Percentiles rank a stretch among this genome's conserved stretches.
Evolutionary conservation across 1,140 invertebrate species (phyloP).

Genomic region (Rhopalosiphum padi): DNA sequence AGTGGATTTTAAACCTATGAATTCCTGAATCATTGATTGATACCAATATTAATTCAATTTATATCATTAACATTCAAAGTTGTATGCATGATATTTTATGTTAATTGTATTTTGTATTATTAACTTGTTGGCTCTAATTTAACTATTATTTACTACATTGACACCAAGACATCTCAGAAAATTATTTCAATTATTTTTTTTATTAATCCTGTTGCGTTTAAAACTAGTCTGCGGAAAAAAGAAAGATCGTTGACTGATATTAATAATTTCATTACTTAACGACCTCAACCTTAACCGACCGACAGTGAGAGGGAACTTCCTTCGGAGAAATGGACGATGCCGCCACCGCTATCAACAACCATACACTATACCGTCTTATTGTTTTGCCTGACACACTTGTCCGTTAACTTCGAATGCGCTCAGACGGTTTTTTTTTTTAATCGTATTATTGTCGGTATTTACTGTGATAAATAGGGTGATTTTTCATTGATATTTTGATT

Average conservation of each 20-base stretch:
- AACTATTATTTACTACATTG: neutral
- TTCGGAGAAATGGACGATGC: slow-evolving; percentile 38
- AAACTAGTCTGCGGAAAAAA: slow-evolving; percentile 34
- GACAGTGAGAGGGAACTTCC: slow-evolving; percentile 48
- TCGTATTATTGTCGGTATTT: neutral
- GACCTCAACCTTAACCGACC: slow-evolving; percentile 57
- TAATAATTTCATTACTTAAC: slow-evolving; percentile 46
- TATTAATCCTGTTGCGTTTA: neutral
- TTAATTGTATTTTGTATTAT: neutral
- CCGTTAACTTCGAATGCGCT: slow-evolving; percentile 44
- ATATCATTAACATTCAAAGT: neutral
- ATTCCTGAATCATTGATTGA: neutral
- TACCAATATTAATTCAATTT: too few relatives aligned
- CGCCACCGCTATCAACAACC: neutral
- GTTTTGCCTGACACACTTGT: slow-evolving; percentile 47
- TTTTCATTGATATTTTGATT: neutral
- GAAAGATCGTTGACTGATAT: slow-evolving; percentile 26
- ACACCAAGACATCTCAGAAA: neutral
- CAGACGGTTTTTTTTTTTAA: slow-evolving; percentile 22
- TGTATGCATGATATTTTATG: neutral
- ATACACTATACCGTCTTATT: slow-evolving; percentile 28
- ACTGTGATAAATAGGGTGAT: neutral
- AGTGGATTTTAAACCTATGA: neutral
- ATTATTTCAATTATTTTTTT: neutral
- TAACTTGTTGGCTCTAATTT: neutral